Conservation (phyloP, 2,113 vertebrate genomes). For the Muntiacus muntjak region DNA sequence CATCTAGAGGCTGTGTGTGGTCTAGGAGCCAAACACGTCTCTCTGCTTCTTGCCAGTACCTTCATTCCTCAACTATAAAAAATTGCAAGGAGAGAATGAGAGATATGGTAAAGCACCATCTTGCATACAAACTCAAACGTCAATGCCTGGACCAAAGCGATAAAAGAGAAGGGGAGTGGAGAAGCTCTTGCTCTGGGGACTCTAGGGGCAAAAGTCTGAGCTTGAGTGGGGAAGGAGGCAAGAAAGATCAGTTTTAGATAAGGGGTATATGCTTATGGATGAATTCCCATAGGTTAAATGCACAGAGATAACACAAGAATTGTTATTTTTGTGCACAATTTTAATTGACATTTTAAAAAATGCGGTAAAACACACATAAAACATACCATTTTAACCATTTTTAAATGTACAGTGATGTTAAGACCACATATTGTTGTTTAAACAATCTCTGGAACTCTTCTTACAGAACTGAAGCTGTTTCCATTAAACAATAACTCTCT, state of each 20-base stretch:
- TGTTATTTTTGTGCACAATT: neutral
- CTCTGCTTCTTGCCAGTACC: neutral
- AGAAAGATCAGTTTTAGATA: neutral
- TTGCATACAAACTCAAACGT: neutral
- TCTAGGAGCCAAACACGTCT: neutral
- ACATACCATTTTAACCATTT: neutral
- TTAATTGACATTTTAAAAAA: neutral
- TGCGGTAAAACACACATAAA: neutral
- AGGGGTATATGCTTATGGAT: neutral
- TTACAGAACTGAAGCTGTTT: neutral
- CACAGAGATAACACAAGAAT: neutral
- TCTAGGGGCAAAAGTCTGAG: neutral
- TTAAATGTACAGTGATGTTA: neutral
- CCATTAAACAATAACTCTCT: neutral
- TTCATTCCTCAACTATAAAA: neutral
- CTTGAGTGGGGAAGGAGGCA: neutral
- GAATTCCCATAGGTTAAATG: neutral
- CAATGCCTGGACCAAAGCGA: neutral
- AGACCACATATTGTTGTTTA: neutral
- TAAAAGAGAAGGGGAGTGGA: too few species aligned
- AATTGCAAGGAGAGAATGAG: neutral
- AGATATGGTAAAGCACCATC: neutral
- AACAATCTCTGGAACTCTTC: neutral
- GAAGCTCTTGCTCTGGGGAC: neutral
- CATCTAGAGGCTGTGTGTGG: neutral